Evolutionary conservation across 1,140 invertebrate species (phyloP), one percentile per base, ranked within the genome.

Genomic region (Planococcus citri): DNA sequence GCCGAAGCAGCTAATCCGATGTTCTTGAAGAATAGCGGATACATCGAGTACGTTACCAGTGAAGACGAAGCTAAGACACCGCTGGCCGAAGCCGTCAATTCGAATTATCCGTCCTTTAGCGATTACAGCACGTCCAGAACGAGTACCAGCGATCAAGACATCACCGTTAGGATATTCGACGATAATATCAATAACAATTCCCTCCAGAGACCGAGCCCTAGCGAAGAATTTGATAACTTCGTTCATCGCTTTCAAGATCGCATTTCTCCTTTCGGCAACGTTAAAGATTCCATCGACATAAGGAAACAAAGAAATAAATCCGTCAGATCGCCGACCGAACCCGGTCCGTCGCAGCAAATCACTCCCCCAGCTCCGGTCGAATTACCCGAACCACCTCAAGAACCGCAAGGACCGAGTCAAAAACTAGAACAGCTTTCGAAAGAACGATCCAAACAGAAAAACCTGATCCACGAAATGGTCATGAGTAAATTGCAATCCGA

Each of bases 401-500:
- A 81, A 71, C 22, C 20, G 37, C 60, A 69, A 64, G 80, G 79
- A 3, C 84, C 82, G 4, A 80, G 79, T 0, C 77, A 81, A 37
- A 84, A 84, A 75, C 77, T 88, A 38, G 84, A 87, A 75, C 85
- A 87, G 77, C 81, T 87, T 12, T 84, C 82, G 9, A 82, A 83
- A 75, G 85, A 88, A 74, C 80, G 87, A 60, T 82, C 81, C 4
- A 86, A 87, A 76, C 85, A 88, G 74, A 87, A 87, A 74, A 84
- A 84, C 76, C 76, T 88, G 1, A 86, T 88, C 71, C 86, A 89
- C 74, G 87, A 90, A 76, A 80, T 91, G 76, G 83, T 91, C 27
- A 87, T 91, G 84, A 87, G 88, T 68, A 88, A 88, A 75, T 80
- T 90, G 61, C 83, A 85, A 72, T 83, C 85, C 14, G 84, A 86